Base-by-base conservation (phyloP, 2,888 invertebrate species). In the Apotomis capreana region DNA sequence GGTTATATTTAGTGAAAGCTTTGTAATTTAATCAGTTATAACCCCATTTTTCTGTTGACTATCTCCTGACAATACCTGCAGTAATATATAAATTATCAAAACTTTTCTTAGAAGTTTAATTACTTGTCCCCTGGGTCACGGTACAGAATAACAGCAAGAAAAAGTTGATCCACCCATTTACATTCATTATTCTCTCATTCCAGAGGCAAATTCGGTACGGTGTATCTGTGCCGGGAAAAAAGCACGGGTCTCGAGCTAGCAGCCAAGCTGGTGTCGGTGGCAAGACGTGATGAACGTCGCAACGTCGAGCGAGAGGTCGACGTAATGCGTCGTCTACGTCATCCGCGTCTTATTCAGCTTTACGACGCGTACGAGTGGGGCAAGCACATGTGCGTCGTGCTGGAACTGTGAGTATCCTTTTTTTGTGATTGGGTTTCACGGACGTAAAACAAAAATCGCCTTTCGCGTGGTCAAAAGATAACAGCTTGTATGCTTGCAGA, bases 171-270 rank as follows among this genome's bases (percentile, higher is more conserved):
- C 26, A 26, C 26, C 26, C 26, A 26, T 2, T 26, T 26, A 54
- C n/a, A 26, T 26, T 5, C n/a, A 2, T 9, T 58, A 40, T 8
- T 37, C 51, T 57, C 67, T 62, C n/a, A 40, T 79, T 83, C 5
- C 93, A 99, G 99, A 84, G 99, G 99, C 4, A 99, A 99, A 94
- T 99, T 99, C 90, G 99, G 99, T 74, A 98, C 98, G 52, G 99
- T 99, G 57, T 99, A 97, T 93, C 95, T 96, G 84, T 99, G 99
- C 90, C 95, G 95, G 68, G 98, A 99, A 89, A 97, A 97, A 88
- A 92, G 94, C 68, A 96, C 96, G 0, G 96, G 97, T 0, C 90
- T 97, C 68, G 95, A 95, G 79, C 92, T 99, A 80, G 99, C 99
- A 0, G 99, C 98, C 2, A 99, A 99, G 93, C 97, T 98, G 87